Evolutionary conservation across 2,113 vertebrate genomes (phyloP).

Genomic region (Nyctibius bracteatus): DNA sequence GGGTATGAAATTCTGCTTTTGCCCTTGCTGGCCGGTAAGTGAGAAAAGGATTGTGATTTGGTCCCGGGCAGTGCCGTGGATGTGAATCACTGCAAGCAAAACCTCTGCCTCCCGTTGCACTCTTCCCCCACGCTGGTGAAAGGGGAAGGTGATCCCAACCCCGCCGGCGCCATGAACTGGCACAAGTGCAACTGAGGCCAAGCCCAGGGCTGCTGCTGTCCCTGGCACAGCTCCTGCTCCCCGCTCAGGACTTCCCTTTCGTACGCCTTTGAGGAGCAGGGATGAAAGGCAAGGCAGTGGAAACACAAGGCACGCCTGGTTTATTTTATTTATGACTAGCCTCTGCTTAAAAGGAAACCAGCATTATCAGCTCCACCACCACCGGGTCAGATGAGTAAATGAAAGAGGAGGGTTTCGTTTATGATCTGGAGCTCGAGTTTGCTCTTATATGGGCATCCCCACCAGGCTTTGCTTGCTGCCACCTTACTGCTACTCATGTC

Average conservation of each 20-base stretch:
- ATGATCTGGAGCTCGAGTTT: not conserved
- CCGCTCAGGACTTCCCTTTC: not conserved
- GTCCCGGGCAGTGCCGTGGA: rapidly evolving
- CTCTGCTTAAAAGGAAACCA: constrained; percentile 40
- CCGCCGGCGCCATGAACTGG: rapidly evolving
- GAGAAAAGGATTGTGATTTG: not conserved
- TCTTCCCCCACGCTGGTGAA: rapidly evolving
- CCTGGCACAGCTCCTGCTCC: not conserved
- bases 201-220: not conserved
- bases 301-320: constrained; percentile 34
- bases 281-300: constrained; percentile 36
- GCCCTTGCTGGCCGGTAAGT: not conserved
- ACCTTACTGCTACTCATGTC: not conserved
- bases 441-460: constrained; percentile 50
- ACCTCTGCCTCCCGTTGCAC: not conserved
- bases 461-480: not conserved
- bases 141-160: not conserved
- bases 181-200: constrained; percentile 5
- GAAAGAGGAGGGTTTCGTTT: constrained; percentile 20
- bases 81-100: rapidly evolving
- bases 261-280: not conserved
- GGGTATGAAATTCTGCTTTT: not conserved
- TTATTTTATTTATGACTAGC: constrained; percentile 58
- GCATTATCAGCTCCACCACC: constrained; percentile 7
- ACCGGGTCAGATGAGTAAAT: not conserved